Evolutionary conservation across 2,797 vertebrate genomes (phyloP), one percentile per base, ranked within the genome.

Genomic region (Australoheros facetus): DNA sequence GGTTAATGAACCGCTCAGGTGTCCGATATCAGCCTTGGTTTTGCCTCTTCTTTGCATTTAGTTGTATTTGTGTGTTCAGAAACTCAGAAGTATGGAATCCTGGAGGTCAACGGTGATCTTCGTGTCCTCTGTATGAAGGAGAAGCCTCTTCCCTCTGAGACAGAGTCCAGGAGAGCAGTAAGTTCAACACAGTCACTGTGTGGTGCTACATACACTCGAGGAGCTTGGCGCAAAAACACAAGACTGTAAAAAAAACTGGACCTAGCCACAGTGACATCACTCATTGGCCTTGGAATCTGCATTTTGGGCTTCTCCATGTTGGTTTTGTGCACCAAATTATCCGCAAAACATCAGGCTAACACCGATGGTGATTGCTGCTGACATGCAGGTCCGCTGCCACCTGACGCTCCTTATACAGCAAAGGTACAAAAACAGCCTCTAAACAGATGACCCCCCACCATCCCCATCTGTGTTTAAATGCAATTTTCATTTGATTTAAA

Each of bases 41-140:
- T 30, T 32, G 19, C 3, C 1, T 78, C 7, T 2, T 48, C 12
- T 21, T 55, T n/a, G 42, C 1, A 3, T 1, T 7, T 21, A 1
- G 10, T 17, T 77, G 21, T 51, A 10, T 4, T 23, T 69, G 34
- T 21, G 3, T 39, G 53, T 70, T 56, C 86, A 97, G 96, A 97
- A 79, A 97, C 95, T 1, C 81, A 69, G 1, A 97, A 96, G 82
- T 97, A 96, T 17, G 96, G 96, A 51, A 96, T 97, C 72, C 71
- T 97, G 81, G 96, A 97, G 79, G 94, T 95, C 7, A 93, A 96
- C 39, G 21, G 78, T 17, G 90, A 95, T n/a, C 87, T 92, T 1
- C 87, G 80, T 7, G 92, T 94, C 51, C 37, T 78, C 72, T 80
- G 93, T 19, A 94, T 97, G 94, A 96, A 93, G 83, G 96, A 97